Base-by-base conservation (phyloP, 1,140 invertebrate species). In the Pseudomyrmex flavicornis region DNA sequence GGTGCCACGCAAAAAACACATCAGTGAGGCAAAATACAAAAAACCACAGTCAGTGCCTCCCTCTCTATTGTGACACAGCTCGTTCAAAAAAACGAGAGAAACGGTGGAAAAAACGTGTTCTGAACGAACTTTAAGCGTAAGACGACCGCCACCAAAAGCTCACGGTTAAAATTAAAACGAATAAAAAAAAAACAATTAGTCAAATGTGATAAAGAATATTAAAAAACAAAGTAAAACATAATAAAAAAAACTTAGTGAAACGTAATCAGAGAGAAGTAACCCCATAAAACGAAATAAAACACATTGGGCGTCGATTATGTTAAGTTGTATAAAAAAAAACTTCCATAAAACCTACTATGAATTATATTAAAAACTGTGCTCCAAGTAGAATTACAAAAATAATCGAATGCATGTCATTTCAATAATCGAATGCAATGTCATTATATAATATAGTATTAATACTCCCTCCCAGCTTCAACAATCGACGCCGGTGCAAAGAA, bases 11-110 rank as follows among this genome's bases (percentile, higher is more conserved):
- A 91, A 91, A 93, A 93, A 93, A 93, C 90, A 90, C 83, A 86
- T 92, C 82, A 88, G 94, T 94, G 93, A 93, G 92, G 89, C 92
- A 94, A 94, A 90, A 94, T 93, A 93, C 93, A 91, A 94, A 93
- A 93, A 93, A 91, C 86, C 88, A 76, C 74, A 87, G 74, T 90
- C 92, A 89, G 89, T 91, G 91, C 84, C 84, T 84, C 76, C 82
- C 87, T 86, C 84, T 73, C 52, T 82, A 86, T 63, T 86, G 76
- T 80, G 76, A 80, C 46, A 72, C 77, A 90, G 84, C 85, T 86
- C 76, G 75, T 35, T 12, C 44, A 68, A 61, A 85, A 35, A 82
- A 87, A 82, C 76, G 59, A 85, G 73, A 87, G 73, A 52, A 86
- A 85, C 70, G 76, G 54, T 52, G 58, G 76, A 54, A 70, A 79